Evolutionary conservation across 2,888 invertebrate genomes (phyloP).

Genomic region (Nomada ruficornis): DNA sequence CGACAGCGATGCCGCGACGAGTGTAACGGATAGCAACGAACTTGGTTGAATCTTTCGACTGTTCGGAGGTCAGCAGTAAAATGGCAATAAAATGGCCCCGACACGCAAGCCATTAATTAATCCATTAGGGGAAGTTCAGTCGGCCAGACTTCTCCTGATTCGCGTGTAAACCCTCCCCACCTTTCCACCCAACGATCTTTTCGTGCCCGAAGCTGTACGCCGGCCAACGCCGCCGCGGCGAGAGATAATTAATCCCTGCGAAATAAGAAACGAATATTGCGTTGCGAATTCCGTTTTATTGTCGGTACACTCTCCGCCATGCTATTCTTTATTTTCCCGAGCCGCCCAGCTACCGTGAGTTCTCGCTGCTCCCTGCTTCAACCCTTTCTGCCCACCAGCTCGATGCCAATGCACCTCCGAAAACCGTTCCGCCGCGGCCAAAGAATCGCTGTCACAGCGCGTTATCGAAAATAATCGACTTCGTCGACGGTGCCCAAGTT

Average conservation of each 20-base stretch:
- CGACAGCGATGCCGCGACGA: neutral
- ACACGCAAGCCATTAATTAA: conserved; percentile 57
- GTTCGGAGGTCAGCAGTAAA: conserved; percentile 26
- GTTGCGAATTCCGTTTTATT: conserved; percentile 72
- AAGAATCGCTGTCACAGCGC: too few relatives aligned
- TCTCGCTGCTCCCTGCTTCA: neutral
- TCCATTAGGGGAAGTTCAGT: conserved; percentile 56
- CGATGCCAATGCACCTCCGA: neutral
- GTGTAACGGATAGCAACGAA: neutral
- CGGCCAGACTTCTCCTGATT: conserved; percentile 44
- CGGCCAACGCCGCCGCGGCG: conserved; percentile 14
- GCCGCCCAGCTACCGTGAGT: conserved; percentile 5
- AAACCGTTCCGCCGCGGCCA: neutral
- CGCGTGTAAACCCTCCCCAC: conserved; percentile 45
- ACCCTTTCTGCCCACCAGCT: neutral
- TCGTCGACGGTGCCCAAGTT: too few relatives aligned
- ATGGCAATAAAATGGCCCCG: conserved; percentile 49
- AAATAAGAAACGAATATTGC: conserved; percentile 73
- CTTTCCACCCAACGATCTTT: conserved; percentile 2
- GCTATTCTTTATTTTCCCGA: conserved; percentile 34
- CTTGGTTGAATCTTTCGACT: conserved; percentile 5
- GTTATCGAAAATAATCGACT: too few relatives aligned
- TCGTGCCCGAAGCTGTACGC: neutral
- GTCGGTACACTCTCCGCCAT: conserved; percentile 38
- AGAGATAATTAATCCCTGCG: conserved; percentile 73